Conservation (phyloP, 2,888 invertebrate species). For the Lomographa bimaculata region DNA sequence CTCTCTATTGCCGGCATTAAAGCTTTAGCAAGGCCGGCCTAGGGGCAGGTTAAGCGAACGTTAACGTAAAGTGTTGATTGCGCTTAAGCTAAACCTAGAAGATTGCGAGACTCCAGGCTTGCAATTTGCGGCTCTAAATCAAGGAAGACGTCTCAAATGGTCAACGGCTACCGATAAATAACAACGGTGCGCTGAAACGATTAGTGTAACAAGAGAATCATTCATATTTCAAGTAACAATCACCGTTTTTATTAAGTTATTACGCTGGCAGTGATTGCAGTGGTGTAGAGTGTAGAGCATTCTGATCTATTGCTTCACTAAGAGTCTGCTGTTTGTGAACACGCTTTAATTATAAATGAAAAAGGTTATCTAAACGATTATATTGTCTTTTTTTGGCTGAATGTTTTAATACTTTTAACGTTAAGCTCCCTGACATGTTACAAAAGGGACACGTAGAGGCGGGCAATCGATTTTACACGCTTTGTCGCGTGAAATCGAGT, state of each 20-base stretch:
- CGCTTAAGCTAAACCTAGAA: constrained; percentile 53
- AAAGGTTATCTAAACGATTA: no score
- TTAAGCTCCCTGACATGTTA: constrained; percentile 40
- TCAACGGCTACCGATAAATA: constrained; percentile 78
- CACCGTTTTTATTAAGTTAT: constrained; percentile 53
- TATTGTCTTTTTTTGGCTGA: no score
- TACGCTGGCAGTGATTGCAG: constrained; percentile 34
- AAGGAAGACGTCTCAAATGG: constrained; percentile 54
- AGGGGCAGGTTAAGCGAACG: constrained; percentile 26
- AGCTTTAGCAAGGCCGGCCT: constrained; percentile 20
- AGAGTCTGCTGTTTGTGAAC: no score
- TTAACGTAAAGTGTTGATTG: constrained; percentile 39
- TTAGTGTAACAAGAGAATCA: constrained; percentile 69
- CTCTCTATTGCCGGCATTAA: neutral
- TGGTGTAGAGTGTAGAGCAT: constrained; percentile 4
- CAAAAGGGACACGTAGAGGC: constrained; percentile 55
- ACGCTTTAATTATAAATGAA: no score
- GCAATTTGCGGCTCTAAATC: constrained; percentile 81
- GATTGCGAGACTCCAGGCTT: constrained; percentile 54
- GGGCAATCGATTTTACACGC: constrained; percentile 72
- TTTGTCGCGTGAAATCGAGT: constrained; percentile 75
- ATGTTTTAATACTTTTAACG: constrained; percentile 18
- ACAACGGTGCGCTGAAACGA: constrained; percentile 58
- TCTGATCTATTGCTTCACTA: constrained; percentile 1
- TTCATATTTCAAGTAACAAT: constrained; percentile 53